phyloP scores from a whole-genome alignment of 1,140 invertebrate species.

The Acromyrmex echinatior region DNA sequence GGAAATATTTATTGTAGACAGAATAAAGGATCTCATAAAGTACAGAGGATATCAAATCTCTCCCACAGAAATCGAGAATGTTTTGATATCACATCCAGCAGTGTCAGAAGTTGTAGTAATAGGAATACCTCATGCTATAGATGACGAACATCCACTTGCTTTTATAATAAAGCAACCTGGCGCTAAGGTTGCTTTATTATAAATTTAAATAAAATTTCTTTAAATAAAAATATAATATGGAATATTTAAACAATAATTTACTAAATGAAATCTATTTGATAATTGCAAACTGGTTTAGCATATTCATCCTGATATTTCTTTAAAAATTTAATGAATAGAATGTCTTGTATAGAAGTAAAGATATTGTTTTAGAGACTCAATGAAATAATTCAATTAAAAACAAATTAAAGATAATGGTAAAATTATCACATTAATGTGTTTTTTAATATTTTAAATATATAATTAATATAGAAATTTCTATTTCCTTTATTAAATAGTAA shows the following conservation, averaged over 20 bases:
- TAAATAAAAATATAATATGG: background rate
- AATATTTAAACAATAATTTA: background rate
- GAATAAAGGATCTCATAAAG: constrained; percentile 89
- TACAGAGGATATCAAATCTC: constrained; percentile 88
- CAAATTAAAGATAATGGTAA: background rate
- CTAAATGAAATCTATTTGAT: background rate
- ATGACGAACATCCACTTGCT: constrained; percentile 88
- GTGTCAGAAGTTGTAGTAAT: constrained; percentile 89
- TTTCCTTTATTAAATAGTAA: background rate
- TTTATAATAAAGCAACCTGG: constrained; percentile 82
- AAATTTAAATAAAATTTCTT: background rate
- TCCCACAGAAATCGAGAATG: constrained; percentile 88
- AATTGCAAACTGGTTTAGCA: background rate
- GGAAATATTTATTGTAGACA: constrained; percentile 87
- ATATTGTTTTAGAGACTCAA: background rate
- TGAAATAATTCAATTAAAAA: background rate
- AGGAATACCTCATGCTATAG: constrained; percentile 86
- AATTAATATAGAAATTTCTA: background rate
- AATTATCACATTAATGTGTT: background rate
- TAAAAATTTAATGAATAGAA: background rate
- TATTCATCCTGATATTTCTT: background rate
- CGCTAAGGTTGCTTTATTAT: constrained; percentile 52
- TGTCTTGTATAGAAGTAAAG: background rate
- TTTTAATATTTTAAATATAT: constrained; percentile 4
- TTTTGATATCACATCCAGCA: constrained; percentile 87